These are phyloP conservation scores for Polylopha cassiicola DNA, from an alignment of 2,888 invertebrate genomes.

Conservation along the genomic window DNA sequence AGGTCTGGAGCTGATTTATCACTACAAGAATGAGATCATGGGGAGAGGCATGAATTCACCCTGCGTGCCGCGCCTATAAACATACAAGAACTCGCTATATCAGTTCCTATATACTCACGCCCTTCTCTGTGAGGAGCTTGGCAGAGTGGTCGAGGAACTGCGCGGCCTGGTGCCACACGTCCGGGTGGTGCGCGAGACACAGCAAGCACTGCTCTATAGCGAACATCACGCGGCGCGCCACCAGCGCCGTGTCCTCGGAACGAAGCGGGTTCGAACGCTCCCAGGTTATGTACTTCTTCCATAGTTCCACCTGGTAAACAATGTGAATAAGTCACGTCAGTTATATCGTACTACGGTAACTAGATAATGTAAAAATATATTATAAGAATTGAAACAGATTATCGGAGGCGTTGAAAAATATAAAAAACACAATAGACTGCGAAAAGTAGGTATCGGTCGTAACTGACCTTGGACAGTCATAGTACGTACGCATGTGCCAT, in stretches of 20 bases:
- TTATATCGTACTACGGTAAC: not conserved
- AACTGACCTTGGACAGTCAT: too few species aligned
- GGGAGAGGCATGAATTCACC: too few species aligned
- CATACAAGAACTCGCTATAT: too few species aligned
- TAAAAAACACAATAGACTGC: too few species aligned
- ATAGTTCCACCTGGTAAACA: conserved; percentile 88
- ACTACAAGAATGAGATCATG: too few species aligned
- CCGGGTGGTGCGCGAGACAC: conserved; percentile 97
- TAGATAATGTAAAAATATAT: not conserved
- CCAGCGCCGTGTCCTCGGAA: conserved; percentile 95
- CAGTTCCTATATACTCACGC: conserved; percentile 82
- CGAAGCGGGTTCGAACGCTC: conserved; percentile 97
- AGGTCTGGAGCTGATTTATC: too few species aligned
- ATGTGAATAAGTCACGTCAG: not conserved
- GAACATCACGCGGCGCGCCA: conserved; percentile 97
- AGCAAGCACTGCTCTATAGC: conserved; percentile 98
- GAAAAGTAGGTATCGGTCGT: too few species aligned
- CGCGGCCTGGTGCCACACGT: conserved; percentile 99
- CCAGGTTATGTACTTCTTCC: conserved; percentile 99
- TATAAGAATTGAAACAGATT: too few species aligned
- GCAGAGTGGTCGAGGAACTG: conserved; percentile 97
- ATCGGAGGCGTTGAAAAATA: too few species aligned
- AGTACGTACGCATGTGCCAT: too few species aligned
- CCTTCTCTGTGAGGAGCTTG: conserved; percentile 95
- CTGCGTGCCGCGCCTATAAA: too few species aligned